Evolutionary conservation across 53 echinoderm and acorn worm species (phyloP).

Genomic region (Holothuria scabra): DNA sequence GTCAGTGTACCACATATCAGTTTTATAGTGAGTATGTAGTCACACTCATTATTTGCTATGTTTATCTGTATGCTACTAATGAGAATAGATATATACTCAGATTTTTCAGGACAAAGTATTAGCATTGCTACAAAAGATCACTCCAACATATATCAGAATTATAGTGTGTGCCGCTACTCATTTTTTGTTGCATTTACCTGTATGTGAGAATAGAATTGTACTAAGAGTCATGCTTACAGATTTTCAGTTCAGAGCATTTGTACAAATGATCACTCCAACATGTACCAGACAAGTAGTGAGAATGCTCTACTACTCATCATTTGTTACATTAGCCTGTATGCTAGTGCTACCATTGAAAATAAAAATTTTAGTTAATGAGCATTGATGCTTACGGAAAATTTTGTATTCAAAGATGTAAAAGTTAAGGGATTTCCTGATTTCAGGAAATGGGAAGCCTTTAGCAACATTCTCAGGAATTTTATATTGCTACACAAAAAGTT

Average conservation of each 20-base stretch:
- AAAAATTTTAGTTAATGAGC: no score
- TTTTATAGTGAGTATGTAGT: neutral
- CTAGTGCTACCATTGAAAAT: neutral
- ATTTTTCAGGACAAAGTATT: no score
- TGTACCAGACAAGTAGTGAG: neutral
- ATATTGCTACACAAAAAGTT: no score
- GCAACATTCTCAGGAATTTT: no score
- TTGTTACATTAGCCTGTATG: neutral
- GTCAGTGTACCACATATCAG: constrained; percentile 49
- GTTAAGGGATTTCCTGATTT: no score
- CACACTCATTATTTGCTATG: neutral
- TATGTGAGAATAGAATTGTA: neutral
- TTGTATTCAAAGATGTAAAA: no score
- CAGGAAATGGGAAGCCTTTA: no score
- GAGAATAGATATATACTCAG: no score
- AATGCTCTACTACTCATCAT: neutral
- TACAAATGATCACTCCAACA: constrained; percentile 64
- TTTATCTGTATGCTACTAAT: neutral
- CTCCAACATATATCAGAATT: neutral
- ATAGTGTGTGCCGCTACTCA: neutral
- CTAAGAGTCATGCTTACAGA: no score
- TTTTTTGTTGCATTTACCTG: neutral
- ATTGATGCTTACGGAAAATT: no score
- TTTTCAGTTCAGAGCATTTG: no score
- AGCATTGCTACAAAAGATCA: constrained; percentile 28